Base-by-base conservation (phyloP, 2,888 invertebrate species). In the Laothoe populi region DNA sequence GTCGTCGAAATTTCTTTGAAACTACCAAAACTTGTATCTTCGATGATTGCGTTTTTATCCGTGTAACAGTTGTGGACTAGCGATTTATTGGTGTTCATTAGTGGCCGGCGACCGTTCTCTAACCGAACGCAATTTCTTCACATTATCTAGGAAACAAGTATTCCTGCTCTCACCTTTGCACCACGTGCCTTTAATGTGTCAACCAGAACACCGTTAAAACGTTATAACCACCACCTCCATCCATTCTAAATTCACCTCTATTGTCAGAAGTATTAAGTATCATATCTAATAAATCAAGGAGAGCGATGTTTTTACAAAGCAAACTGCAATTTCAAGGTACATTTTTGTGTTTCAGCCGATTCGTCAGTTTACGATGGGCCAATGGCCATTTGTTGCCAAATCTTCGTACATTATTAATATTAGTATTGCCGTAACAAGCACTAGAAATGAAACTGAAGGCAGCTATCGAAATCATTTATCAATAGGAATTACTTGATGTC, bases 121-220 rank as follows among this genome's bases (percentile, higher is more conserved):
- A 63, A 59, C 65, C 63, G 21, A 53, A 53, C 53, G 53, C 53
- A 53, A 35, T 53, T 53, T 53, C 53, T 53, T 53, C 35, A 53
- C 53, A 53, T 53, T 53, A 53, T 53, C 53, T 53, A 4, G 53
- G 31, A 53, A 53, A 53, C 53, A 53, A 53, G 53, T 53, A 35
- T 35, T 35, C 71, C 73, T 76, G 72, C 71, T 85, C 82, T 79
- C 85, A 88, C 88, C 87, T 88, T 53, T 81, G 82, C 78, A 84
- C 81, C 88, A 87, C 75, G 77, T 87, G 87, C 80, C 75, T 79
- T 79, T 83, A 85, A 88, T 86, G 82, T 74, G 72, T 67, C 72
- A 64, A 69, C 69, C 35, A 26, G 63, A 53, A 59, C 45, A 60
- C 3, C 38, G 4, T 35, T n/a, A 21, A 58, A 71, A 68, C 42